phyloP scores from a whole-genome alignment of 2,888 invertebrate species.

The Rhagonycha fulva region DNA sequence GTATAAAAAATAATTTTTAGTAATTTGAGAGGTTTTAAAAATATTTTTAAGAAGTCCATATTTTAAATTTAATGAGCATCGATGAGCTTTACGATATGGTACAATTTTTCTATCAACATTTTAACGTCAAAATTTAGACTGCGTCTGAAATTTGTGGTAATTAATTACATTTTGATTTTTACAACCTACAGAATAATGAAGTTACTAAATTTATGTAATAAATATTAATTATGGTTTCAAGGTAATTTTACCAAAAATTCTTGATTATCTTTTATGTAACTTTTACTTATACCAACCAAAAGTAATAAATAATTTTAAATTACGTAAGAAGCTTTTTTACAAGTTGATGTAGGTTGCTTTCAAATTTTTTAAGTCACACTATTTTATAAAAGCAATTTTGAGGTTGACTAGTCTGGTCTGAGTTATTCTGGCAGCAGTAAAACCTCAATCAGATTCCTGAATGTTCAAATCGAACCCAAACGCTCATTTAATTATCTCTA shows the following conservation, averaged over 20 bases:
- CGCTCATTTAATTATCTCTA: too few relatives aligned
- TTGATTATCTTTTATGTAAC: background rate
- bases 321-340: background rate
- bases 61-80: background rate
- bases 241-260: background rate
- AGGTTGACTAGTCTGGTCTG: background rate
- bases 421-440: background rate
- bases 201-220: background rate
- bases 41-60: background rate
- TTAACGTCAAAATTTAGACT: background rate
- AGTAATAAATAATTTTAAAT: background rate
- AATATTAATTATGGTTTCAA: background rate
- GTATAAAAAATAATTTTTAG: background rate
- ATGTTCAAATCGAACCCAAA: background rate
- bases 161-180: background rate
- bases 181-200: background rate
- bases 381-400: background rate
- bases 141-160: background rate
- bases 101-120: background rate
- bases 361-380: too few relatives aligned
- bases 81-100: background rate
- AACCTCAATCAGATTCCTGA: background rate
- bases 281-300: background rate
- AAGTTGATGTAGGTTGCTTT: too few relatives aligned
- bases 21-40: background rate